Percentiles rank a stretch among this genome's conserved stretches.
Conservation (phyloP, 2,113 vertebrate species). For the Alligator mississippiensis region DNA sequence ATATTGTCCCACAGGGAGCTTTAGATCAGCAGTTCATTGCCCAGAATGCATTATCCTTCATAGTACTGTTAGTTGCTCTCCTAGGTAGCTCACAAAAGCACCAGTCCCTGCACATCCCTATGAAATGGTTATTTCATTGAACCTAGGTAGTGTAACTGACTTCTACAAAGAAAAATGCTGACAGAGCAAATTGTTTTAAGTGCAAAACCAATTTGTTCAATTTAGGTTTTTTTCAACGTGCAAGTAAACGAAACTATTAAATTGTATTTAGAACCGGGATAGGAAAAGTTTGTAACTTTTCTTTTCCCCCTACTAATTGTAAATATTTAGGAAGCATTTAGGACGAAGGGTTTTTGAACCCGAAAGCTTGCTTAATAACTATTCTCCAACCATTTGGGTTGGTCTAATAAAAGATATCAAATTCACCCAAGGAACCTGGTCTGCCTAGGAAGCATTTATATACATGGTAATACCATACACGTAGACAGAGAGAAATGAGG, state of each 20-base stretch:
- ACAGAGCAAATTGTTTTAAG: neutral
- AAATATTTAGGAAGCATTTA: neutral
- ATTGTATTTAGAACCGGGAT: too few species aligned
- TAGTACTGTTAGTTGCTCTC: constrained; percentile 37
- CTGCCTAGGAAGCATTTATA: neutral
- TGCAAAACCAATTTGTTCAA: neutral
- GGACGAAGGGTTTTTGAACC: too few species aligned
- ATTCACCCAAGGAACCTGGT: too few species aligned
- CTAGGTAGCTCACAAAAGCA: constrained; percentile 10
- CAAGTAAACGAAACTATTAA: neutral
- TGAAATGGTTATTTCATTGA: neutral
- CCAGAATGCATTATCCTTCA: constrained; percentile 7
- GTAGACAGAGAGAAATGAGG: neutral
- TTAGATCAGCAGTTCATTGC: neutral
- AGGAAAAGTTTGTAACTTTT: too few species aligned
- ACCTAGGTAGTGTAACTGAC: neutral
- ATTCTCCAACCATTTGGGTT: too few species aligned
- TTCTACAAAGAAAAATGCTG: neutral
- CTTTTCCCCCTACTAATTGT: too few species aligned
- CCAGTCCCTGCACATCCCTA: neutral
- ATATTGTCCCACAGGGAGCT: constrained; percentile 16
- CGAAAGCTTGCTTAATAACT: too few species aligned
- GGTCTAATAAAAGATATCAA: too few species aligned
- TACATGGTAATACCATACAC: neutral
- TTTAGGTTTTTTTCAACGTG: neutral